phyloP scores from a whole-genome alignment of 2,797 vertebrate species.

The Otus scops region DNA sequence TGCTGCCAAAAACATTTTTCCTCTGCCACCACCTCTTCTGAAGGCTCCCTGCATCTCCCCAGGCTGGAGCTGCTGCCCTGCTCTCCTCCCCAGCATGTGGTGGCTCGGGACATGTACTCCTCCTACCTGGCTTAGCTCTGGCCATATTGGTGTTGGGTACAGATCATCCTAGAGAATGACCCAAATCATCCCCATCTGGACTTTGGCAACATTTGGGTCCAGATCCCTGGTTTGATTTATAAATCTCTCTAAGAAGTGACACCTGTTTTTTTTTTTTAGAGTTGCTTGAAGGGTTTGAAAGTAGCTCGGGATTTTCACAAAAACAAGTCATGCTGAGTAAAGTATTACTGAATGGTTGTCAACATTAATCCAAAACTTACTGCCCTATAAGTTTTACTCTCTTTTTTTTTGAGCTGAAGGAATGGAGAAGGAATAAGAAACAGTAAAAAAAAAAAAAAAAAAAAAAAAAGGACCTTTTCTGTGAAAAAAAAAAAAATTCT shows the following conservation, averaged over 20 bases:
- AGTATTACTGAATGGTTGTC: background rate
- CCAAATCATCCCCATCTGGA: background rate
- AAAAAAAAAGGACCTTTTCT: background rate
- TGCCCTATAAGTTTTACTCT: background rate
- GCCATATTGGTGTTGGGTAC: rapidly evolving
- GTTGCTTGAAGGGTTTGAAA: background rate
- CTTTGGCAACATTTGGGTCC: background rate
- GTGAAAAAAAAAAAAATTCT: background rate
- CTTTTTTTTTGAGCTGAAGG: background rate
- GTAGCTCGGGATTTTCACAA: background rate
- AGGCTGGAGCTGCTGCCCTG: background rate
- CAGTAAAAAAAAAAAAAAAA: background rate
- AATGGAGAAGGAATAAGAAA: background rate
- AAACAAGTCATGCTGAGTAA: background rate
- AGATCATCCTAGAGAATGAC: background rate
- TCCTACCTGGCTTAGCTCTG: background rate
- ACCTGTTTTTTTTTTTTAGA: background rate
- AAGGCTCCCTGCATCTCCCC: background rate
- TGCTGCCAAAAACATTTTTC: background rate
- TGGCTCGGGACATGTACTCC: background rate
- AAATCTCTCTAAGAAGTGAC: background rate
- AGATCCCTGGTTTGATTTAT: background rate
- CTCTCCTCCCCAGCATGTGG: rapidly evolving
- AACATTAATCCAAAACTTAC: background rate
- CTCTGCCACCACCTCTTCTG: background rate